Base-by-base conservation (phyloP, 2,888 invertebrate genomes). In the Nomada lathburiana region DNA sequence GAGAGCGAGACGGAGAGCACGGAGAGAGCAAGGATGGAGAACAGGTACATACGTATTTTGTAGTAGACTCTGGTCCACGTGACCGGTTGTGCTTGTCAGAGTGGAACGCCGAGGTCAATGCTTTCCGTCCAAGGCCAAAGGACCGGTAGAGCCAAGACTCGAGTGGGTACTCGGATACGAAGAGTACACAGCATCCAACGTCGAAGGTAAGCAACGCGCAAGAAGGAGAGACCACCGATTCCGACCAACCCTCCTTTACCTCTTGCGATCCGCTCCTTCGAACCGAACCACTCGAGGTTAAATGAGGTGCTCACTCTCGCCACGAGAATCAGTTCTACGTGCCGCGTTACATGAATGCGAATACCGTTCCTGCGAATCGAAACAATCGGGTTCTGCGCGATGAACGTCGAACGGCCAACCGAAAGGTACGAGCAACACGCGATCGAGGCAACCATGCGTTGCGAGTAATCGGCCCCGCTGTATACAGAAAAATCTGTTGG, bases 121-220 rank as follows among this genome's bases (percentile, higher is more conserved):
- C 88, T 92, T 92, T 89, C 90, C 88, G 88, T 91, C 91, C 91
- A 92, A 92, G 92, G 92, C 91, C 91, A 92, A 92, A 89, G 91
- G 89, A 91, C 90, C 87, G 87, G 86, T 75, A 88, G 85, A 85
- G 73, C 77, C 86, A 79, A 82, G 87, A 62, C 85, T 86, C 86
- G 88, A 88, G 88, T 77, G 86, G 86, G 83, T 86, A 88, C 88
- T 88, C 85, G 86, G 80, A 88, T 88, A 85, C 85, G 83, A 81
- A 80, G 86, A 88, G 88, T 88, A 83, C 85, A 82, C 86, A 76
- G 81, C 88, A 83, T 88, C 83, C 86, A 80, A 74, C 77, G 77
- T 80, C 44, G 80, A 63, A 79, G 76, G 68, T 84, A 74, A 68
- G 68, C 69, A 74, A 53, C 73, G 64, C 60, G 77, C 86, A 78